A percentile compares a stretch with the other conserved stretches of the same genome.
Evolutionary conservation across 1,140 invertebrate genomes (phyloP).

Genomic region (Rhopalosiphum maidis): DNA sequence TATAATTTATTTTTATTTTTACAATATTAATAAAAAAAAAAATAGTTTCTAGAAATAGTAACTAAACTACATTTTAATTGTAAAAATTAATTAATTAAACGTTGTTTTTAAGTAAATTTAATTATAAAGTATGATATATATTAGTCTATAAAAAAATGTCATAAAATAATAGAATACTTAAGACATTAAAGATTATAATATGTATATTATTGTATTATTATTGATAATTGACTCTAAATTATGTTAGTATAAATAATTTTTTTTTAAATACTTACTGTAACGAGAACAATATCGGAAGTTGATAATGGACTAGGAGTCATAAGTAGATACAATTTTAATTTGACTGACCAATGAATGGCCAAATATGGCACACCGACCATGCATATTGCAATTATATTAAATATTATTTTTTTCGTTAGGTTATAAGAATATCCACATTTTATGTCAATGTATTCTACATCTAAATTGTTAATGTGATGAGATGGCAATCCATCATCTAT

Average conservation of each 20-base stretch:
- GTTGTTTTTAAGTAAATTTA: not conserved
- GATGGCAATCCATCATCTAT: not conserved
- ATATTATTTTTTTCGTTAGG: slow-evolving; percentile 5
- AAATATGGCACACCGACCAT: slow-evolving; percentile 47
- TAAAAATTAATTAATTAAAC: not conserved
- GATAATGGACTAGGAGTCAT: slow-evolving; percentile 37
- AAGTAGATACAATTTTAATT: slow-evolving; percentile 34
- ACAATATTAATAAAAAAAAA: not conserved
- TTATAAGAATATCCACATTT: slow-evolving; percentile 40
- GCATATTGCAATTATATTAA: slow-evolving; percentile 37
- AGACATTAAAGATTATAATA: not conserved
- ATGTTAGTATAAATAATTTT: not conserved
- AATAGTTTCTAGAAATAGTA: not conserved
- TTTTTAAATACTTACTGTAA: slow-evolving; percentile 18
- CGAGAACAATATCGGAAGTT: slow-evolving; percentile 25
- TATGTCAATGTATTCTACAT: slow-evolving; percentile 17
- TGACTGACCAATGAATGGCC: slow-evolving; percentile 38
- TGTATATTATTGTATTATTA: not conserved
- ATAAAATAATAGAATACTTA: not conserved
- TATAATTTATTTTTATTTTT: not conserved
- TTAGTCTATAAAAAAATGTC: not conserved
- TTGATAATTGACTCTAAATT: not conserved
- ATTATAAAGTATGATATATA: not conserved
- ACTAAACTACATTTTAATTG: not conserved
- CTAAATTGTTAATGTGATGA: slow-evolving; percentile 6